Base-by-base conservation (phyloP, 2,888 invertebrate species). In the Salticus scenicus region DNA sequence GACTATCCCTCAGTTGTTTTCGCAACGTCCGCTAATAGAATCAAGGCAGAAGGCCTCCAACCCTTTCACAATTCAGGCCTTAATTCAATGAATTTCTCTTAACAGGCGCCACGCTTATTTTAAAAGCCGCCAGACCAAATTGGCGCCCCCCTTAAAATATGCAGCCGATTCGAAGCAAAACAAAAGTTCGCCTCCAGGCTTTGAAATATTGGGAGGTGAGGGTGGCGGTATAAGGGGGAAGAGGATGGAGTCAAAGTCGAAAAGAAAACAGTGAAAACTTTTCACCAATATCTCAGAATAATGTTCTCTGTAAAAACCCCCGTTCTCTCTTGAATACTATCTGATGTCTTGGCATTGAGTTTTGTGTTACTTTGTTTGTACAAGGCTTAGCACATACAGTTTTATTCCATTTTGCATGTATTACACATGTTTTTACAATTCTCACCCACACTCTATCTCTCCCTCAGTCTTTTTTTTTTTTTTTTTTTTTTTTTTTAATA, bases 381-480 rank as follows among this genome's bases (percentile, higher is more conserved):
- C 72, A 83, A 83, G 83, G 77, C 57, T 66, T 72, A 37, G 66
- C 37, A 28, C 57, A 31, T 33, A 33, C 47, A 42, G 63, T 71
- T 64, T 69, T 33, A 37, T 28, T 41, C 74, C 81, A 81, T 81
- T 77, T 77, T 77, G 77, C 76, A 77, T 83, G 76, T 77, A 77
- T 77, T 77, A 77, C 77, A 71, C 83, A 72, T 83, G 83, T 83
- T 83, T 83, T 83, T 83, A 66, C 83, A 77, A 83, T 83, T 82
- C 80, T 31, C 57, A 33, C 33, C n/a, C n/a, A n/a, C n/a, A n/a
- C n/a, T n/a, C n/a, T n/a, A n/a, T n/a, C n/a, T n/a, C n/a, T n/a
- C n/a, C n/a, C n/a, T n/a, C n/a, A n/a, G n/a, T n/a, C 71, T 41
- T 30, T 30, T 24, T 31, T 28, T 66, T 42, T 75, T 66, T 12